Percentiles rank a stretch among this genome's conserved stretches.
These are phyloP conservation scores for Drosophila antonietae DNA, from an alignment of 2,888 invertebrate species.

Conservation along the genomic window DNA sequence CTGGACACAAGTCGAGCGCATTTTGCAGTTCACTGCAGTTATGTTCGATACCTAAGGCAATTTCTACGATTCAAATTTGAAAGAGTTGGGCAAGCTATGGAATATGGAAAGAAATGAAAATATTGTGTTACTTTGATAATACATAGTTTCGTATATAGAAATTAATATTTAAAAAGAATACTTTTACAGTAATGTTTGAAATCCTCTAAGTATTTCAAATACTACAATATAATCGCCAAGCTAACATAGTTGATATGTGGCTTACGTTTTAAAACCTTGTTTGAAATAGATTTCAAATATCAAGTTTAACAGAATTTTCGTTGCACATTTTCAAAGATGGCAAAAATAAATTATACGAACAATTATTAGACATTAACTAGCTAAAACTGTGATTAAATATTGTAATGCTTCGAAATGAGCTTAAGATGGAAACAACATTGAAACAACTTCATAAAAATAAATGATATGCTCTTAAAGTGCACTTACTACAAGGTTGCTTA, in stretches of 20 bases:
- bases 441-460: slow-evolving; percentile 8
- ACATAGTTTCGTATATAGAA: no score
- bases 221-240: background rate
- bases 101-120: background rate
- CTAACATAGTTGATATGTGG: background rate
- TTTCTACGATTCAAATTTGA: background rate
- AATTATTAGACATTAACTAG: slow-evolving; percentile 14
- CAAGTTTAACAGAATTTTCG: background rate
- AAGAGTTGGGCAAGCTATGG: background rate
- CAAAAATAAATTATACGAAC: background rate
- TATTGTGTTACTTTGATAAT: background rate
- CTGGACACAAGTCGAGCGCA: slow-evolving; percentile 62
- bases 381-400: slow-evolving; percentile 4
- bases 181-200: no score
- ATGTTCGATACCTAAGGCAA: slow-evolving; percentile 14
- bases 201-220: background rate
- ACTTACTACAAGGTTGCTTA: slow-evolving; percentile 19
- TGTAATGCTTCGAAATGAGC: slow-evolving; percentile 4
- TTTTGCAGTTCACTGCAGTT: background rate
- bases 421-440: background rate
- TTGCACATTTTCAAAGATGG: background rate
- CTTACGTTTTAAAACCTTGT: background rate
- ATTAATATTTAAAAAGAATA: no score
- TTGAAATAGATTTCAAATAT: background rate
- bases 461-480: slow-evolving; percentile 12